Evolutionary conservation across 2,888 invertebrate species (phyloP), one percentile per base, ranked within the genome.

Genomic region (Leptopilina drosophilae): DNA sequence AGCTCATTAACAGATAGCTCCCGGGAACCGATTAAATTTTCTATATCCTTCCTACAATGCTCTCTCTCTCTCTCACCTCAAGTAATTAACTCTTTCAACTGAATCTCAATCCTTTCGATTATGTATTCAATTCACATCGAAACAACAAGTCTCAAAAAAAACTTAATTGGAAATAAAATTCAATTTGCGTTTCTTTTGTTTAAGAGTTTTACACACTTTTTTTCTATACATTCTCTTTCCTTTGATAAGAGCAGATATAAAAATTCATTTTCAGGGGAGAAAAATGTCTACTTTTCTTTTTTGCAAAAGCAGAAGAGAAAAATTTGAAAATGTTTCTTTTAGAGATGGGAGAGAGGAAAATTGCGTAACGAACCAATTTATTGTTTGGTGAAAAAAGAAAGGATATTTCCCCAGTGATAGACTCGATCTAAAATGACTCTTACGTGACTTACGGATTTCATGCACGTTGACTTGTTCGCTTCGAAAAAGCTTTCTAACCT

Each of bases 1-100:
- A 73, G 73, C 73, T 73, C 73, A 73, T 73, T 73, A 53, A 73
- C 73, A 73, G 73, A 73, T 73, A 73, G 33, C 73, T 56, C 56
- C 40, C 56, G 14, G 73, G 8, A 69, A 73, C 53, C 33, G 56
- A 56, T 73, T 73, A 73, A 56, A 73, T 73, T 56, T 53, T 73
- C 14, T 7, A 20, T 49, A 33, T 33, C 33, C 33, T 33, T 33
- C 7, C 14, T 46, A 5, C 49, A 11, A 7, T 53, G 49, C 14
- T 53, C 14, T 49, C 56, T 9, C 8, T 20, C 20, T 69, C 46
- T 33, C 56, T 9, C 8, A 14, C 9, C 11, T 5, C 53, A 26
- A n/a, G 49, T 73, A 69, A 69, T 53, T n/a, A 69, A 69, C 73
- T 33, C 56, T 33, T n/a, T 73, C n/a, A n/a, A 33, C n/a, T 12